Percentiles rank a stretch among this genome's conserved stretches.
These are phyloP conservation scores for Pao palembangensis DNA, from an alignment of 2,113 vertebrate genomes.

Conservation along the genomic window DNA sequence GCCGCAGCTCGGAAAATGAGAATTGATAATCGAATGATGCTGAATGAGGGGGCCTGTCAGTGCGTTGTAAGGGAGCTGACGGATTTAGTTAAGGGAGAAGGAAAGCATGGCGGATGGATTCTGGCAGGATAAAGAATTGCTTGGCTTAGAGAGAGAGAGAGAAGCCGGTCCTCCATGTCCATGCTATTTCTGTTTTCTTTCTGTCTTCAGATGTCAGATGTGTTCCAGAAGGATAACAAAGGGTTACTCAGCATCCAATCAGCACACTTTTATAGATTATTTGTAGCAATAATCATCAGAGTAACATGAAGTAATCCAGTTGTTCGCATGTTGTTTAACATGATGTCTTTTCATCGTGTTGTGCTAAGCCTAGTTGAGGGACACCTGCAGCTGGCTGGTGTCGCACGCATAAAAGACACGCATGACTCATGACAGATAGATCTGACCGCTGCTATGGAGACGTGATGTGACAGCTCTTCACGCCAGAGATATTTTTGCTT, in stretches of 20 bases:
- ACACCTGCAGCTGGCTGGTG: conserved; percentile 14
- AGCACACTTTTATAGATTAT: conserved; percentile 13
- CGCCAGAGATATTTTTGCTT: conserved; percentile 44
- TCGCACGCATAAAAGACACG: conserved; percentile 49
- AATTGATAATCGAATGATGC: conserved; percentile 74
- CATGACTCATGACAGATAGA: conserved; percentile 49
- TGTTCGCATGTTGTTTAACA: too few relatives aligned
- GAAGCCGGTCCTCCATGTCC: conserved; percentile 47
- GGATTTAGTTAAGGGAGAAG: conserved; percentile 67
- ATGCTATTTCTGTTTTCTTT: conserved; percentile 53
- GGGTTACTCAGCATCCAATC: conserved; percentile 19
- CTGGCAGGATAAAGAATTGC: conserved; percentile 71
- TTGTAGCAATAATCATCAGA: too few relatives aligned
- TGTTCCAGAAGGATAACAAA: conserved; percentile 23
- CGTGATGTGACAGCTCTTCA: conserved; percentile 41
- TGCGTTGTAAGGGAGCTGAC: conserved; percentile 63
- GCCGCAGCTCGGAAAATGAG: conserved; percentile 58
- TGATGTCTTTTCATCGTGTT: neutral
- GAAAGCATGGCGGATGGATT: conserved; percentile 65
- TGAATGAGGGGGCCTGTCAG: conserved; percentile 70
- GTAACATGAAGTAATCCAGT: too few relatives aligned
- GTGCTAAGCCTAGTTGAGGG: neutral
- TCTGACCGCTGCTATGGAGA: conserved; percentile 35
- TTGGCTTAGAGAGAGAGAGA: conserved; percentile 47
- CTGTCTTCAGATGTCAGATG: conserved; percentile 41